A percentile compares a stretch with the other conserved stretches of the same genome.
phyloP scores from a whole-genome alignment of 2,888 invertebrate genomes.

The Homarus gammarus region DNA sequence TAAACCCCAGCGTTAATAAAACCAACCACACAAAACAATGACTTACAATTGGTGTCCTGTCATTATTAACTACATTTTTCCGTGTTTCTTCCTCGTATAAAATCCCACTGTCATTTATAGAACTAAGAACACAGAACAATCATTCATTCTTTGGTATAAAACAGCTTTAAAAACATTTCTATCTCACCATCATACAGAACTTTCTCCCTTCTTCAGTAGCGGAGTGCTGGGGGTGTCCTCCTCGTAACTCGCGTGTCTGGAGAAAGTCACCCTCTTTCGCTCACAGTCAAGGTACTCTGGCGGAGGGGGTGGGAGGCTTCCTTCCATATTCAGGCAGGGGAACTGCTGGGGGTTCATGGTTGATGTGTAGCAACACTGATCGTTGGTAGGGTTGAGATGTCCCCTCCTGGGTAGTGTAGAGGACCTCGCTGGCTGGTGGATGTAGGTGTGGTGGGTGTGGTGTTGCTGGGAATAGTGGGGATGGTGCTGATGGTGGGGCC shows the following conservation, averaged over 20 bases:
- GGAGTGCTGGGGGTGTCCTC: constrained; percentile 47
- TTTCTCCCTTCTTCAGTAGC: constrained; percentile 35
- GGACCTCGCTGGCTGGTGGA: background rate
- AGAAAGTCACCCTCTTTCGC: constrained; percentile 21
- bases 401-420: background rate
- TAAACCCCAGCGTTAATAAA: too few relatives aligned
- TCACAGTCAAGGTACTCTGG: background rate
- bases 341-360: background rate
- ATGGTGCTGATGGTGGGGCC: too few relatives aligned
- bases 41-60: too few relatives aligned
- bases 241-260: constrained; percentile 20
- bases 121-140: too few relatives aligned
- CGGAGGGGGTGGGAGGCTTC: background rate
- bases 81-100: too few relatives aligned
- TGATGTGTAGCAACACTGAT: background rate
- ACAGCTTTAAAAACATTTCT: background rate
- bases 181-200: constrained; percentile 19
- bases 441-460: too few relatives aligned
- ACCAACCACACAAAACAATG: too few relatives aligned
- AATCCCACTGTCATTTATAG: too few relatives aligned
- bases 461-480: too few relatives aligned
- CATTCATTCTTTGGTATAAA: too few relatives aligned
- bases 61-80: too few relatives aligned
- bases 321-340: constrained; percentile 1
- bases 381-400: background rate